phyloP scores from a whole-genome alignment of 2,113 vertebrate genomes.

The Gopherus flavomarginatus region DNA sequence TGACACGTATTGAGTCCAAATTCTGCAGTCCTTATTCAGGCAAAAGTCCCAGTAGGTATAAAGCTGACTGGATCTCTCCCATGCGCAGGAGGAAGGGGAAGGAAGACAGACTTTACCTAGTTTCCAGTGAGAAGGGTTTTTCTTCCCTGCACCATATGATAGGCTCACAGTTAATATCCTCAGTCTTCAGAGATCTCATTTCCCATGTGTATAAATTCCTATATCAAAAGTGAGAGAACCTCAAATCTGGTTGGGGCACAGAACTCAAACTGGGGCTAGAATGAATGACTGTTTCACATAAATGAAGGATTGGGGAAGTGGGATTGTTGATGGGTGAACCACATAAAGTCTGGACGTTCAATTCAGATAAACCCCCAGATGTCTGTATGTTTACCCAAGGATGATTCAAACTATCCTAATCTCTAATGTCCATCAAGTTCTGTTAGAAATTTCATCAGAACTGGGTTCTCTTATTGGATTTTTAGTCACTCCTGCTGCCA shows the following conservation, averaged over 20 bases:
- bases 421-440: neutral
- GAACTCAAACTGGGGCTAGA: constrained; percentile 17
- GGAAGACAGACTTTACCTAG: constrained; percentile 35
- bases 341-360: neutral
- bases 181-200: neutral
- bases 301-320: constrained; percentile 20
- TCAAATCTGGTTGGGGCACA: neutral
- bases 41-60: constrained; percentile 18
- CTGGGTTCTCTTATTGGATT: neutral
- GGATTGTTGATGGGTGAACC: constrained; percentile 27
- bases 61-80: neutral
- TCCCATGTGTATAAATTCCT: neutral
- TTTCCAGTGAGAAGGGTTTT: constrained; percentile 8
- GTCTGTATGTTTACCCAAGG: neutral
- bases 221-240: neutral
- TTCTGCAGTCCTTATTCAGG: neutral
- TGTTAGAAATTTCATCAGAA: neutral
- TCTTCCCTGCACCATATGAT: accelerated
- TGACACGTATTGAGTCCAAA: neutral
- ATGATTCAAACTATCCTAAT: neutral
- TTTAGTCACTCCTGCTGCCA: neutral
- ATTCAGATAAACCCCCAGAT: neutral
- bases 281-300: neutral
- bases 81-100: neutral
- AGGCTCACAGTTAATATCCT: neutral